Evolutionary conservation across 1,140 invertebrate species (phyloP).

Genomic region (Drosophila kurseongensis): DNA sequence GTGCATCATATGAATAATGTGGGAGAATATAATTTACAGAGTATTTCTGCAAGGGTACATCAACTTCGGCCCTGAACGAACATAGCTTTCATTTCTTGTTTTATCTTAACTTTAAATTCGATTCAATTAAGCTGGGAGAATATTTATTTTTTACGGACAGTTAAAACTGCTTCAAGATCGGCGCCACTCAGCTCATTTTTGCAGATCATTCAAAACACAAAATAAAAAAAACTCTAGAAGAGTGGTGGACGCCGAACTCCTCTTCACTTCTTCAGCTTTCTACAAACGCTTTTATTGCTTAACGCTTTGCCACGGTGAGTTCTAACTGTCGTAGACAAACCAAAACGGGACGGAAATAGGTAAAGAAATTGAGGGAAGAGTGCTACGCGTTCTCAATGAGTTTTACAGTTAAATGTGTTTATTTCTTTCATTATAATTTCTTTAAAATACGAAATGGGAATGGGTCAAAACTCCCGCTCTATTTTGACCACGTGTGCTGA

Average conservation of each 20-base stretch:
- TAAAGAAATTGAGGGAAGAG: slow-evolving; percentile 36
- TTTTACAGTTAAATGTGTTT: slow-evolving; percentile 62
- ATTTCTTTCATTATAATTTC: slow-evolving; percentile 33
- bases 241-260: not conserved
- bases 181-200: not conserved
- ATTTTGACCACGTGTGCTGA: slow-evolving; percentile 38
- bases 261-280: slow-evolving; percentile 28
- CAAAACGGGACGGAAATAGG: slow-evolving; percentile 30
- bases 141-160: not conserved
- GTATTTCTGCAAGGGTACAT: too few relatives aligned
- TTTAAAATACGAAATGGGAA: slow-evolving; percentile 18
- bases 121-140: slow-evolving; percentile 14
- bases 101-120: not conserved
- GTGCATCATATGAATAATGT: too few relatives aligned
- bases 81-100: too few relatives aligned
- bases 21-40: too few relatives aligned
- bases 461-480: slow-evolving; percentile 42
- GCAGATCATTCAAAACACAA: not conserved
- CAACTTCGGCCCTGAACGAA: too few relatives aligned
- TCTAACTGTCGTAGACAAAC: slow-evolving; percentile 35
- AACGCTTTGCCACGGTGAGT: slow-evolving; percentile 30
- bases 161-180: not conserved
- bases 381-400: slow-evolving; percentile 54
- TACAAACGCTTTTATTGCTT: slow-evolving; percentile 26
- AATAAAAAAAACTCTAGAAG: not conserved